These are phyloP conservation scores for Brotula barbata DNA, from an alignment of 2,797 vertebrate species.

Conservation along the genomic window DNA sequence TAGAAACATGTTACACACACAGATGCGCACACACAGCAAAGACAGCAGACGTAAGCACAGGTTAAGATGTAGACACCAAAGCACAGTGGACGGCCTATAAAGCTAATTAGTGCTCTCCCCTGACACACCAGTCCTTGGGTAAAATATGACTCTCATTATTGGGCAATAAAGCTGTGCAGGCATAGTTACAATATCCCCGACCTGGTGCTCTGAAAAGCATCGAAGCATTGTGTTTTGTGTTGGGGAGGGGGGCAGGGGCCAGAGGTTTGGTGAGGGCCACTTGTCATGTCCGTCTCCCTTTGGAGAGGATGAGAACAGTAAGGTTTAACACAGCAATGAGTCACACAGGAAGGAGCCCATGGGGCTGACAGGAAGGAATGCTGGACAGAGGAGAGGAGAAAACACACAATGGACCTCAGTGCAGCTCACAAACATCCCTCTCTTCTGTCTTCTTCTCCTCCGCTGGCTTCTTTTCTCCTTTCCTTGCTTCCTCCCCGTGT, in stretches of 20 bases:
- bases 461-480: conserved; percentile 10
- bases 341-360: conserved; percentile 66
- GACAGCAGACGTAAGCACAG: conserved; percentile 55
- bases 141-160: conserved; percentile 73
- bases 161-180: conserved; percentile 63
- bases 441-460: conserved; percentile 42
- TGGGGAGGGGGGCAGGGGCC: conserved; percentile 35
- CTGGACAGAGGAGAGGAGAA: conserved; percentile 49
- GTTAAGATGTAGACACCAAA: conserved; percentile 37
- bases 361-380: conserved; percentile 38
- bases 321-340: conserved; percentile 53
- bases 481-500: conserved; percentile 43
- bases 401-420: conserved; percentile 66
- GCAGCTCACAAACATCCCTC: conserved; percentile 55
- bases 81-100: conserved; percentile 45
- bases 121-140: conserved; percentile 54
- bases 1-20: conserved; percentile 13
- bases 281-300: conserved; percentile 49
- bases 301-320: conserved; percentile 43
- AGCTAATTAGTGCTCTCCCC: conserved; percentile 64
- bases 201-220: conserved; percentile 55
- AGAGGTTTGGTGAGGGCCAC: conserved; percentile 54
- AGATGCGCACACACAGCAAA: not conserved
- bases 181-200: conserved; percentile 62
- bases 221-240: conserved; percentile 40